Evolutionary conservation across 2,888 invertebrate genomes (phyloP).

Genomic region (Caenorhabditis sp.): DNA sequence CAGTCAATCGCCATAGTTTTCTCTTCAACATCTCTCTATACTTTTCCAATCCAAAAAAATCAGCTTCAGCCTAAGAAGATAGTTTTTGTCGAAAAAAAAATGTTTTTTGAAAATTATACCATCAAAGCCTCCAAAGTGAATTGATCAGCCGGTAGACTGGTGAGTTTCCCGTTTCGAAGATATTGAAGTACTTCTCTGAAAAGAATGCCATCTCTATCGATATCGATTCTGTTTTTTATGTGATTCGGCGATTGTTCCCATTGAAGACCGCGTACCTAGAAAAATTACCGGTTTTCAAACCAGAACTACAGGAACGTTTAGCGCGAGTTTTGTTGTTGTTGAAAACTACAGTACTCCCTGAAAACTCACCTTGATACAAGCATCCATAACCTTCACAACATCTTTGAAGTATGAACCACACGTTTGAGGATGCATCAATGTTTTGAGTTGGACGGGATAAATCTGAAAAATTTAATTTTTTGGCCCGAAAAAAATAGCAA

Average conservation of each 20-base stretch:
- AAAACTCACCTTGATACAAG: conserved; percentile 20
- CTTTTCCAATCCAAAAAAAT: conserved; percentile 46
- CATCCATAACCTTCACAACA: conserved; percentile 33
- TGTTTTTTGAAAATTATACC: conserved; percentile 3
- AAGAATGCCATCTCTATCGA: conserved; percentile 44
- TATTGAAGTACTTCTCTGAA: conserved; percentile 48
- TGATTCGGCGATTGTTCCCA: conserved; percentile 52
- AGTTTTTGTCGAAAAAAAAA: neutral
- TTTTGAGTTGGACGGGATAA: conserved; percentile 47
- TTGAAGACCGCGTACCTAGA: conserved; percentile 32
- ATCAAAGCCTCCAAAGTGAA: conserved; percentile 37
- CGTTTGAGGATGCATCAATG: conserved; percentile 39
- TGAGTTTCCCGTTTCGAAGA: conserved; percentile 43
- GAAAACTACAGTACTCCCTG: neutral
- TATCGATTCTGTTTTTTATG: conserved; percentile 48
- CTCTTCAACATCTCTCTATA: conserved; percentile 43
- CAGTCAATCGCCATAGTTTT: conserved; percentile 50
- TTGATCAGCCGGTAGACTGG: conserved; percentile 38
- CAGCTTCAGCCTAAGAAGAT: conserved; percentile 36
- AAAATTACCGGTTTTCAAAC: neutral
- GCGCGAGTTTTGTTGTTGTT: conserved; percentile 1
- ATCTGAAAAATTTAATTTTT: conserved; percentile 10
- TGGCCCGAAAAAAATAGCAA: too few relatives aligned
- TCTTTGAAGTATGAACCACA: conserved; percentile 42
- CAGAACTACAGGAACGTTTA: neutral